phyloP scores from a whole-genome alignment of 2,113 vertebrate species.

The Octodon degus region DNA sequence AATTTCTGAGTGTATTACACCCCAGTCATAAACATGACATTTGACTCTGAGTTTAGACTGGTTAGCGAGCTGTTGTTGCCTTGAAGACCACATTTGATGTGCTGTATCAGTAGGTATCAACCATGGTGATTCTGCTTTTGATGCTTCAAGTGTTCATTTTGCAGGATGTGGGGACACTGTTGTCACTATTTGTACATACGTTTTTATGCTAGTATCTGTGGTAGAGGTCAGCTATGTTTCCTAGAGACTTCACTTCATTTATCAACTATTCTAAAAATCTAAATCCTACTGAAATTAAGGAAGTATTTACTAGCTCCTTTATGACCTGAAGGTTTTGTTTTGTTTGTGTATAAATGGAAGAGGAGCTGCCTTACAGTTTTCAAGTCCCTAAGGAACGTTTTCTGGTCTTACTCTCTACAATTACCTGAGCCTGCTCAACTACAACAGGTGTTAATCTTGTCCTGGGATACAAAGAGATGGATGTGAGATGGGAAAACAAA shows the following conservation, averaged over 20 bases:
- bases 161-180: not conserved
- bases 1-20: not conserved
- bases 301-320: not conserved
- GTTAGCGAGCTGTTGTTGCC: not conserved
- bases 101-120: not conserved
- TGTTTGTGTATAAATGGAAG: not conserved
- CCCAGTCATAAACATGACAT: not conserved
- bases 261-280: not conserved
- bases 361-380: not conserved
- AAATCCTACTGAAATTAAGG: not conserved
- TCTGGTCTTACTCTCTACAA: conserved; percentile 26
- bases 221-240: not conserved
- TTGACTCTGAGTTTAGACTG: not conserved
- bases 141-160: not conserved
- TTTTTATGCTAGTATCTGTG: not conserved
- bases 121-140: not conserved
- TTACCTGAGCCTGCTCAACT: conserved; percentile 34
- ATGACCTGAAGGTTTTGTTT: not conserved
- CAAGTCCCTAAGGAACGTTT: not conserved
- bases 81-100: not conserved
- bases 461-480: not conserved
- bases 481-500: not conserved
- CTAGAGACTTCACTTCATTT: not conserved
- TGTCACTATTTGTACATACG: not conserved
- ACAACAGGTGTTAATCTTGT: not conserved